phyloP scores from a whole-genome alignment of 2,113 vertebrate genomes.

The Corythaeola cristata region DNA sequence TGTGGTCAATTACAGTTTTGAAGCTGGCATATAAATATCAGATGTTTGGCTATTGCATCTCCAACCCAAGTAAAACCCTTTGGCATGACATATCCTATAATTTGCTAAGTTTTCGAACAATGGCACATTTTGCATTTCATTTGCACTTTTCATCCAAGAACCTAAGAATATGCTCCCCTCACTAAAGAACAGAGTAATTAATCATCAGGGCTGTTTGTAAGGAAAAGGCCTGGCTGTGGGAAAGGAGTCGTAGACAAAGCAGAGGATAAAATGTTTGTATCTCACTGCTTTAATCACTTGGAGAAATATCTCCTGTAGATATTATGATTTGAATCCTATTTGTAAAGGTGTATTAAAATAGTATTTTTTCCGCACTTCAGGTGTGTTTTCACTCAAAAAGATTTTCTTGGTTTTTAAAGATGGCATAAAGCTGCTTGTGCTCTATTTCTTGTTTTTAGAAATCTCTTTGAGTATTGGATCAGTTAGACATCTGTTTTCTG shows the following conservation, averaged over 20 bases:
- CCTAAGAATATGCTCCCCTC: not conserved
- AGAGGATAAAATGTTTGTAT: not conserved
- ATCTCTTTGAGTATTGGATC: not conserved
- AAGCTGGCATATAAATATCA: not conserved
- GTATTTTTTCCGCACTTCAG: not conserved
- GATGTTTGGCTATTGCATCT: slow-evolving; percentile 2
- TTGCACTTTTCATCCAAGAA: not conserved
- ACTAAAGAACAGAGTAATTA: slow-evolving; percentile 1
- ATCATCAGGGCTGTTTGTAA: slow-evolving; percentile 8
- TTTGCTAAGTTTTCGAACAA: slow-evolving; percentile 5
- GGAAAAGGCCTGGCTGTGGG: not conserved
- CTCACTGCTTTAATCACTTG: not conserved
- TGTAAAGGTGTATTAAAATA: not conserved
- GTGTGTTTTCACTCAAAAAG: not conserved
- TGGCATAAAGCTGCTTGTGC: not conserved
- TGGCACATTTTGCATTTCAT: not conserved
- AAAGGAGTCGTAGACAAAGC: not conserved
- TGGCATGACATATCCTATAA: not conserved
- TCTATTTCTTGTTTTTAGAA: not conserved
- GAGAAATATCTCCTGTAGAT: not conserved
- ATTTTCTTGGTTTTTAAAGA: not conserved
- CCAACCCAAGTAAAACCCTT: not conserved
- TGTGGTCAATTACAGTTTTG: slow-evolving; percentile 23
- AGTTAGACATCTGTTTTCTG: slow-evolving; percentile 43
- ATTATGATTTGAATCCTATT: not conserved